Evolutionary conservation across 2,888 invertebrate species (phyloP), one percentile per base, ranked within the genome.

Genomic region (Folsomia manolachei): DNA sequence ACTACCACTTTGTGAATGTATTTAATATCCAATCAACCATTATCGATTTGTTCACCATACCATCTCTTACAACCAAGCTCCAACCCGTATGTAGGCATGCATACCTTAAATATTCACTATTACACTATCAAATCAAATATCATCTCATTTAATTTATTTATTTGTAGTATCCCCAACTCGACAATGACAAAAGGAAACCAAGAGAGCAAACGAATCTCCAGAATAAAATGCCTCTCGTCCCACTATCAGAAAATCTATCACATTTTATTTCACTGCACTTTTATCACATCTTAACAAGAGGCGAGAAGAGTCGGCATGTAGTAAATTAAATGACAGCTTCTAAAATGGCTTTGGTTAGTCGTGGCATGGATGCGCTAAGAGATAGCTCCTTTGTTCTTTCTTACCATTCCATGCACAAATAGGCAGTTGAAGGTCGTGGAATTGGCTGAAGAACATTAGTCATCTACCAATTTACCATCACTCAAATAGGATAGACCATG

Each of bases 391-490:
- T 56, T 56, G 56, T 56, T 56, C 56, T 19, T 4, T 56, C n/a
- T 19, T 21, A 56, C 56, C 21, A n/a, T n/a, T n/a, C n/a, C n/a
- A n/a, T n/a, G n/a, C n/a, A 56, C 11, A 56, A 56, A 19, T 56
- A 56, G 18, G 18, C 56, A 56, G 7, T 56, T 56, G 56, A 56
- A 56, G 56, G 56, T 56, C 56, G n/a, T 19, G 21, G 56, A 56
- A 56, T 56, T 56, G 56, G n/a, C n/a, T n/a, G n/a, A n/a, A n/a
- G n/a, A 56, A 56, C 56, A 56, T 56, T 56, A 7, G 56, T 56
- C 56, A 56, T 56, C 21, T 21, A 56, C 56, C 56, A 56, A 56
- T 56, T 56, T 56, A 56, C n/a, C 56, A 56, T n/a, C n/a, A n/a
- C n/a, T n/a, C n/a, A n/a, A n/a, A n/a, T n/a, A n/a, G n/a, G n/a